A percentile compares a stretch with the other conserved stretches of the same genome.
These are phyloP conservation scores for Stichodactyla mertensii DNA, from an alignment of 64 coral and sea anemone species.

Conservation along the genomic window DNA sequence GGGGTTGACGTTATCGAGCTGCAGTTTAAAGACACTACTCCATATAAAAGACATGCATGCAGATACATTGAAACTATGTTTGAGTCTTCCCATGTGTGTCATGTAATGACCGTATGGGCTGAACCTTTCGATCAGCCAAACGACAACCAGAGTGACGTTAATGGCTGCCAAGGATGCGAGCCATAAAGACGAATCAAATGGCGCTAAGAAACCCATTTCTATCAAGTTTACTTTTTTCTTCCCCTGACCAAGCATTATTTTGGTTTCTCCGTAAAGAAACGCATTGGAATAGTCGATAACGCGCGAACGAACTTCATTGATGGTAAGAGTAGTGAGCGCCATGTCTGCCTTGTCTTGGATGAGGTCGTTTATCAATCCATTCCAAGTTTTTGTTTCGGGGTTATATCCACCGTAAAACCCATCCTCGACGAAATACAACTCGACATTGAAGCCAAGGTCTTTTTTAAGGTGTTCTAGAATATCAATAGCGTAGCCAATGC, in stretches of 20 bases:
- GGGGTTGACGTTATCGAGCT: slow-evolving; percentile 50
- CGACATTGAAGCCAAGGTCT: slow-evolving; percentile 41
- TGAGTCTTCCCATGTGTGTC: background rate
- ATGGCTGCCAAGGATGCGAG: slow-evolving; percentile 33
- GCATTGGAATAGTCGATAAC: slow-evolving; percentile 54
- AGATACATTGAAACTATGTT: slow-evolving; percentile 11
- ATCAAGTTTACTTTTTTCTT: background rate
- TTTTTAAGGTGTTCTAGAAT: slow-evolving; percentile 45
- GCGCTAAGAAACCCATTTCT: slow-evolving; percentile 59
- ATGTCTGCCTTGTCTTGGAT: slow-evolving; percentile 66
- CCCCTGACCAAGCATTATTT: slow-evolving; percentile 39
- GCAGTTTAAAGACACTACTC: slow-evolving; percentile 70
- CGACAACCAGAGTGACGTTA: slow-evolving; percentile 29
- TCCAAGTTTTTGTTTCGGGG: slow-evolving; percentile 43
- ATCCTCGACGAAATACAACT: slow-evolving; percentile 68
- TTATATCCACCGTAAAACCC: slow-evolving; percentile 39
- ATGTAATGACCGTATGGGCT: slow-evolving; percentile 49
- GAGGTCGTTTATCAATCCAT: slow-evolving; percentile 69
- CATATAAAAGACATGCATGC: slow-evolving; percentile 72
- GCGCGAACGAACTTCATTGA: slow-evolving; percentile 38
- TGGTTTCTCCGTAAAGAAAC: slow-evolving; percentile 70
- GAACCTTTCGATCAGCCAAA: slow-evolving; percentile 55
- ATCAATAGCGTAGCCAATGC: slow-evolving; percentile 58
- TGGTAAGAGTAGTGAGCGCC: slow-evolving; percentile 58
- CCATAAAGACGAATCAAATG: slow-evolving; percentile 53